These are phyloP conservation scores for Eupelmus urozonus DNA, from an alignment of 2,888 invertebrate species.

Conservation along the genomic window DNA sequence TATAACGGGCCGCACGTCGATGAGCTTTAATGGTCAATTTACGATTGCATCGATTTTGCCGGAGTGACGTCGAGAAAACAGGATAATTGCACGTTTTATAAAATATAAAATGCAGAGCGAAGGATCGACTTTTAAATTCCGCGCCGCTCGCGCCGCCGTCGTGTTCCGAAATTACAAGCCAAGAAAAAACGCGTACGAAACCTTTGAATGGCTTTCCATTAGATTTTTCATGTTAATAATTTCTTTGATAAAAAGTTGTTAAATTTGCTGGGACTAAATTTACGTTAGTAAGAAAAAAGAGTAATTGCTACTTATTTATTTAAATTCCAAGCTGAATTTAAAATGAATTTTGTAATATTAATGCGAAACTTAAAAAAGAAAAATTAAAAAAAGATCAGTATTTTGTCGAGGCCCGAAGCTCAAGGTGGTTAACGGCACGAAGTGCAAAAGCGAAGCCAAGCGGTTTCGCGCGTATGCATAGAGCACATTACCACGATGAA, in stretches of 20 bases:
- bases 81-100: slow-evolving; percentile 57
- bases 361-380: no score
- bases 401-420: not conserved
- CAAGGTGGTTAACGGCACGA: not conserved
- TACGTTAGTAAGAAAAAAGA: no score
- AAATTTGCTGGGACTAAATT: no score
- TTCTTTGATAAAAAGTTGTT: not conserved
- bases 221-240: slow-evolving; percentile 14
- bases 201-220: slow-evolving; percentile 3
- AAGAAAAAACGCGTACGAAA: slow-evolving; percentile 2
- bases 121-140: slow-evolving; percentile 49
- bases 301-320: no score
- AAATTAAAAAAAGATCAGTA: not conserved
- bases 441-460: not conserved
- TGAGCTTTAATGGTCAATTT: slow-evolving; percentile 52
- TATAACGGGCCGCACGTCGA: slow-evolving; percentile 57
- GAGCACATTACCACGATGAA: slow-evolving; percentile 13
- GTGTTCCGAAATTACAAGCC: slow-evolving; percentile 44
- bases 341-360: no score
- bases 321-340: not conserved
- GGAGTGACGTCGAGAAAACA: slow-evolving; percentile 46
- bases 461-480: not conserved
- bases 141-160: slow-evolving; percentile 29
- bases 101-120: slow-evolving; percentile 50
- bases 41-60: slow-evolving; percentile 53